phyloP scores from a whole-genome alignment of 2,888 invertebrate species.

The Lasioglossum zephyrum region DNA sequence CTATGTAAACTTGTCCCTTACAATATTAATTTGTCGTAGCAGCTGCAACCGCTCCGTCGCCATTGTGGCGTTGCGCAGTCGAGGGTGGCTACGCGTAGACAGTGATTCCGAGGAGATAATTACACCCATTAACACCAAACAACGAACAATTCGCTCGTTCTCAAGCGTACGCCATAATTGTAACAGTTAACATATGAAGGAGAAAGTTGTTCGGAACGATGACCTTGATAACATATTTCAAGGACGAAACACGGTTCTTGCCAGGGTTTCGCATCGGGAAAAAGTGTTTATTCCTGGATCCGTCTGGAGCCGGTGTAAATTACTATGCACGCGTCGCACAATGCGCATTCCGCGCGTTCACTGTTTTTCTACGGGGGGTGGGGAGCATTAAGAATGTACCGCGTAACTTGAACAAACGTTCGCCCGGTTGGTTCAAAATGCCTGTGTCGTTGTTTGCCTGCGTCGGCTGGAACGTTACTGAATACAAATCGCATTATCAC shows the following conservation, averaged over 20 bases:
- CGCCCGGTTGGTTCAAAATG: conserved; percentile 14
- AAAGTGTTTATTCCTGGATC: background rate
- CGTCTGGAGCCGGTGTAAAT: background rate
- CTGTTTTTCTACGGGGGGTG: background rate
- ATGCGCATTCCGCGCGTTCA: background rate
- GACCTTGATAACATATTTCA: too few species aligned
- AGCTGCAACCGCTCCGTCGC: background rate
- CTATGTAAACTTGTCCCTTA: conserved; percentile 4
- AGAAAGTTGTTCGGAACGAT: too few species aligned
- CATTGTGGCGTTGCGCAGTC: background rate
- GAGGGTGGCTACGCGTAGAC: background rate
- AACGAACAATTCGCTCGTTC: too few species aligned
- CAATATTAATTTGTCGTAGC: conserved; percentile 25
- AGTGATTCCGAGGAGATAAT: background rate
- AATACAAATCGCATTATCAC: conserved; percentile 63
- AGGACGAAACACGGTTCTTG: background rate
- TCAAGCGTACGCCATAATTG: background rate
- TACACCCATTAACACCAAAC: background rate
- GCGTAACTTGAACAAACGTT: conserved; percentile 7
- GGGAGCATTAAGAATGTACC: background rate
- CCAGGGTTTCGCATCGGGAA: background rate
- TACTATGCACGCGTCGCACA: background rate
- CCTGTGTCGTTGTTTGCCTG: conserved; percentile 21
- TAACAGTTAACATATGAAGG: too few species aligned
- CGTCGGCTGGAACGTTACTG: conserved; percentile 30